Conservation (phyloP, 2,888 invertebrate genomes). For the Ichneumoninae sp. region DNA sequence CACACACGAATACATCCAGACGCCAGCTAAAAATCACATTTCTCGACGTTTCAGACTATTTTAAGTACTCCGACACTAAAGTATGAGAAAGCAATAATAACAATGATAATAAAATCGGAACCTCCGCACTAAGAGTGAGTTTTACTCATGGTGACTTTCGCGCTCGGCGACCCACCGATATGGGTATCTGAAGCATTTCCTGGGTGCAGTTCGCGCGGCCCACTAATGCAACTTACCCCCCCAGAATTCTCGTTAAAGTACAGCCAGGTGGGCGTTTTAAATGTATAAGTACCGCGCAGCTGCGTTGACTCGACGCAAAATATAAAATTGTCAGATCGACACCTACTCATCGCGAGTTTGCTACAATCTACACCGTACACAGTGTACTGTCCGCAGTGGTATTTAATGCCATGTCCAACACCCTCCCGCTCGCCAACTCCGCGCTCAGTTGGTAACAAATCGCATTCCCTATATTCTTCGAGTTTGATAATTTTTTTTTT, state of each 20-base stretch:
- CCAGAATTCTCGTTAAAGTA: slow-evolving; percentile 58
- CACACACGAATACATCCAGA: too few relatives aligned
- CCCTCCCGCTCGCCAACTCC: too few relatives aligned
- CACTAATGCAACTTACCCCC: slow-evolving; percentile 46
- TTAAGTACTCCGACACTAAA: too few relatives aligned
- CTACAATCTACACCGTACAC: not conserved
- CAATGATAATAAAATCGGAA: not conserved
- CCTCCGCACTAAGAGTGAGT: not conserved
- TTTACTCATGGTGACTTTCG: slow-evolving; percentile 35
- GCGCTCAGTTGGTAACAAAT: too few relatives aligned
- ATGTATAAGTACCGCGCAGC: slow-evolving; percentile 57
- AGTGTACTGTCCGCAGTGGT: not conserved
- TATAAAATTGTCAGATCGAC: slow-evolving; percentile 29
- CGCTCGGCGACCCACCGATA: slow-evolving; percentile 57
- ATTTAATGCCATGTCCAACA: too few relatives aligned
- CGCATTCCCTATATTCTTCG: too few relatives aligned
- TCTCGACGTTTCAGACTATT: too few relatives aligned
- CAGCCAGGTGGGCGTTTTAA: slow-evolving; percentile 44
- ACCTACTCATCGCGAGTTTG: slow-evolving; percentile 18
- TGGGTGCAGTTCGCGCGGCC: slow-evolving; percentile 61
- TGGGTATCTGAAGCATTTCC: slow-evolving; percentile 66
- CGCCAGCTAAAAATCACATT: too few relatives aligned
- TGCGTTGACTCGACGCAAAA: slow-evolving; percentile 26
- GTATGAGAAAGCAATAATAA: too few relatives aligned
- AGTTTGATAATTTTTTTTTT: too few relatives aligned